A percentile compares a stretch with the other conserved stretches of the same genome.
These are phyloP conservation scores for Coracias cyanogaster DNA, from an alignment of 2,797 vertebrate species.

Conservation along the genomic window DNA sequence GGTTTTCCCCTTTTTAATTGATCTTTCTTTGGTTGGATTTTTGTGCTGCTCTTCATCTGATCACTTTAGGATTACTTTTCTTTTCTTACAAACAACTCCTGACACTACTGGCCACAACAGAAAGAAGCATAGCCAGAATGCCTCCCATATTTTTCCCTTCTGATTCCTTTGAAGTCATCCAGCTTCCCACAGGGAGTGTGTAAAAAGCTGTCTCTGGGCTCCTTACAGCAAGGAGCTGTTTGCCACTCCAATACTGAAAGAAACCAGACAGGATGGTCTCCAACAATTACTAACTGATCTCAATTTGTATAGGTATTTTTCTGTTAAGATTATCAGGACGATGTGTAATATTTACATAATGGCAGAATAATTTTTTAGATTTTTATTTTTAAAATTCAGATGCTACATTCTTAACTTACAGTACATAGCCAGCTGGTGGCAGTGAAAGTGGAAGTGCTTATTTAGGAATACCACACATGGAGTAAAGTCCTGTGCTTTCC, in stretches of 20 bases:
- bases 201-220: neutral
- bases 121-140: conserved; percentile 31
- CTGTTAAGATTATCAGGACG: neutral
- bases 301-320: neutral
- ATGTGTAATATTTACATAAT: neutral
- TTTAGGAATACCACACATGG: neutral
- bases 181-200: conserved; percentile 21
- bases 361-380: no score
- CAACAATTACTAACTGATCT: neutral
- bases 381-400: neutral
- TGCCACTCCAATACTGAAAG: neutral
- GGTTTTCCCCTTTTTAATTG: neutral
- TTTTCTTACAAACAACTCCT: neutral
- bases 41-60: neutral
- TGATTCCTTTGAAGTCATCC: conserved; percentile 43
- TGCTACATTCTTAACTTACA: neutral
- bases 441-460: neutral
- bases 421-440: neutral
- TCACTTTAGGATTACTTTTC: neutral
- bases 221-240: neutral
- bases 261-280: neutral
- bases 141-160: conserved; percentile 22
- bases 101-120: neutral
- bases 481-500: neutral
- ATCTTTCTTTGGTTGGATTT: neutral